Evolutionary conservation across 1,140 invertebrate species (phyloP).

Genomic region (Nasonia giraulti): DNA sequence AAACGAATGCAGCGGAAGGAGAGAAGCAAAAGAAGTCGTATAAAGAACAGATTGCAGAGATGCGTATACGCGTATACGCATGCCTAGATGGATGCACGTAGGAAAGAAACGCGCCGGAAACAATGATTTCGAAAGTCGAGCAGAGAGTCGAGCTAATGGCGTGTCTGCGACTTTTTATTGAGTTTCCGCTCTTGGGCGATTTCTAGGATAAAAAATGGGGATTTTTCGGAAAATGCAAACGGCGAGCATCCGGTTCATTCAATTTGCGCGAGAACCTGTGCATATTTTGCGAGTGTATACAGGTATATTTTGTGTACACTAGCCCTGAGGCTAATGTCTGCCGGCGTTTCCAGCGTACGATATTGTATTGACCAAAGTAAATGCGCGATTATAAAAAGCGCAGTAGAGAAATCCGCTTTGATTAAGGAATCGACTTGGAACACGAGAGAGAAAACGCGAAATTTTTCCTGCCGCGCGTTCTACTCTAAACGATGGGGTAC

Average conservation of each 20-base stretch:
- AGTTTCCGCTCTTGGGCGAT: conserved; percentile 3
- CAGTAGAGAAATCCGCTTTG: not conserved
- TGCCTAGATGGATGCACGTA: not conserved
- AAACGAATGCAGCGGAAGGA: not conserved
- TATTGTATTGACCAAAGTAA: not conserved
- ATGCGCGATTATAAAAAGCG: no score
- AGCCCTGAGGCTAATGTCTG: no score
- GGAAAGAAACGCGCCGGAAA: conserved; percentile 29
- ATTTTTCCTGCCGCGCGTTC: not conserved
- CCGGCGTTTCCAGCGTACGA: not conserved
- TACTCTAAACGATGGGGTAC: not conserved
- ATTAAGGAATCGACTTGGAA: not conserved
- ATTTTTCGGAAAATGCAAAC: not conserved
- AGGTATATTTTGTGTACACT: no score
- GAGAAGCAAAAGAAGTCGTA: not conserved
- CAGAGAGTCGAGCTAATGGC: not conserved
- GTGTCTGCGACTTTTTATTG: not conserved
- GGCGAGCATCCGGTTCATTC: not conserved
- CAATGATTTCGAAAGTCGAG: conserved; percentile 36
- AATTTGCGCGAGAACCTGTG: not conserved
- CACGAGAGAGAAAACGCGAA: not conserved
- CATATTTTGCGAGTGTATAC: no score
- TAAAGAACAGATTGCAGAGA: not conserved
- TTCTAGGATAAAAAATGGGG: conserved; percentile 7
- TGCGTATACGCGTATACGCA: no score